phyloP scores from a whole-genome alignment of 2,113 vertebrate genomes.

The Porphyrio hochstetteri region DNA sequence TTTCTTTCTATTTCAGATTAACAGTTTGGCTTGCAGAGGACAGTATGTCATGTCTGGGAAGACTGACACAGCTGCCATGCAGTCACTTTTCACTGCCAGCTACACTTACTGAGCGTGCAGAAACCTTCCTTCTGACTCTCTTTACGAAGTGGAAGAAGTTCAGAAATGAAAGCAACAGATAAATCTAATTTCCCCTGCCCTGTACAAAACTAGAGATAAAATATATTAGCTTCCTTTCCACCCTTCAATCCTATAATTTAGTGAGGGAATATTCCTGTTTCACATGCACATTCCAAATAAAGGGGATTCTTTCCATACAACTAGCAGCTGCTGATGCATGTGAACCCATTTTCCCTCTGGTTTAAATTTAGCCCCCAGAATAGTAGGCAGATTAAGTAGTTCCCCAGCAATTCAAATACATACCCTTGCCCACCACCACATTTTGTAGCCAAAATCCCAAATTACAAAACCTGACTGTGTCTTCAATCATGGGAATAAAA shows the following conservation, averaged over 20 bases:
- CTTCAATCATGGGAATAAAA: slow-evolving; percentile 51
- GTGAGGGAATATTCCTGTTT: not conserved
- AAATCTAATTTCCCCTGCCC: slow-evolving; percentile 9
- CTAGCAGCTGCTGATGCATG: not conserved
- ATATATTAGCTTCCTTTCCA: slow-evolving; percentile 19
- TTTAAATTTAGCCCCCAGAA: not conserved
- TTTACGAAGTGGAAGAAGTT: not conserved
- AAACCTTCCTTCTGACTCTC: not conserved
- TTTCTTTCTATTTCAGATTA: slow-evolving; percentile 80
- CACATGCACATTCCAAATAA: not conserved
- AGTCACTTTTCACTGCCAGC: slow-evolving; percentile 90
- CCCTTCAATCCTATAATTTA: slow-evolving; percentile 28
- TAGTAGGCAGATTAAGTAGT: not conserved
- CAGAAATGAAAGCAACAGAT: not conserved
- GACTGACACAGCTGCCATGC: slow-evolving; percentile 78
- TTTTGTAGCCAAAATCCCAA: not conserved
- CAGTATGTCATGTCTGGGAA: slow-evolving; percentile 84
- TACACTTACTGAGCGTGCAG: slow-evolving; percentile 84
- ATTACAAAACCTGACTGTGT: not conserved
- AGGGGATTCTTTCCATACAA: not conserved
- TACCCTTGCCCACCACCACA: not conserved
- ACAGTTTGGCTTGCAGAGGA: slow-evolving; percentile 89
- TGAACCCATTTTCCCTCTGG: not conserved
- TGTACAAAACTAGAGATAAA: slow-evolving; percentile 10
- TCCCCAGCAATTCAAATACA: not conserved